Conservation (phyloP, 2,888 invertebrate species). For the Spodoptera littoralis region DNA sequence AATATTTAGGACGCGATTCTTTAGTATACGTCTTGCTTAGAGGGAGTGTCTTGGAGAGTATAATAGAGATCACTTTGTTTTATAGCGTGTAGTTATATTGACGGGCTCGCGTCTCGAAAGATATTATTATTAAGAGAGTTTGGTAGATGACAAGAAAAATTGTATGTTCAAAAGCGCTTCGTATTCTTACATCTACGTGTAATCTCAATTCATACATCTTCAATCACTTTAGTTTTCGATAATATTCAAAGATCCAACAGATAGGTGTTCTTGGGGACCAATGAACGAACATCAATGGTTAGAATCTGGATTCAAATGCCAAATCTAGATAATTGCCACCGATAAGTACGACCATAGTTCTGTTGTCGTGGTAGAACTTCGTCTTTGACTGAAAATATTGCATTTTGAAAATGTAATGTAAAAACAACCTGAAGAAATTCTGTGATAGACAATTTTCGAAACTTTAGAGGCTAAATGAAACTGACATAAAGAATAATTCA, state of each 20-base stretch:
- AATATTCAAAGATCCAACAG: constrained; percentile 16
- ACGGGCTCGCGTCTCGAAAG: too few relatives aligned
- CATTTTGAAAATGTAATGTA: too few relatives aligned
- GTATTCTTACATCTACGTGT: too few relatives aligned
- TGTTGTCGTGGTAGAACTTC: constrained; percentile 19
- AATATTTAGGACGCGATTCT: constrained; percentile 31
- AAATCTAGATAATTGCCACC: constrained; percentile 33
- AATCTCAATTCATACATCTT: background rate
- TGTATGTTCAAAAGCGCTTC: too few relatives aligned
- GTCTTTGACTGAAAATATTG: constrained; percentile 8
- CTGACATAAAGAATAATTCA: too few relatives aligned
- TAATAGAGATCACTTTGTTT: background rate
- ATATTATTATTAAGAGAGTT: too few relatives aligned
- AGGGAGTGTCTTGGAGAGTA: background rate
- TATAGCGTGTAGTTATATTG: background rate
- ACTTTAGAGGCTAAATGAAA: too few relatives aligned
- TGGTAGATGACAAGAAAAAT: too few relatives aligned
- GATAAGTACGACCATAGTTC: constrained; percentile 32
- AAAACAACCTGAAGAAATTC: too few relatives aligned
- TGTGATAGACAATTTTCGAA: too few relatives aligned
- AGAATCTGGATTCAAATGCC: constrained; percentile 22
- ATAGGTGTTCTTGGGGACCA: constrained; percentile 2
- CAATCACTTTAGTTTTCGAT: constrained; percentile 10
- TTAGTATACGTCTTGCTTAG: constrained; percentile 16
- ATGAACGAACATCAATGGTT: constrained; percentile 16